These are phyloP conservation scores for Delia radicum DNA, from an alignment of 1,140 invertebrate genomes.

Conservation along the genomic window DNA sequence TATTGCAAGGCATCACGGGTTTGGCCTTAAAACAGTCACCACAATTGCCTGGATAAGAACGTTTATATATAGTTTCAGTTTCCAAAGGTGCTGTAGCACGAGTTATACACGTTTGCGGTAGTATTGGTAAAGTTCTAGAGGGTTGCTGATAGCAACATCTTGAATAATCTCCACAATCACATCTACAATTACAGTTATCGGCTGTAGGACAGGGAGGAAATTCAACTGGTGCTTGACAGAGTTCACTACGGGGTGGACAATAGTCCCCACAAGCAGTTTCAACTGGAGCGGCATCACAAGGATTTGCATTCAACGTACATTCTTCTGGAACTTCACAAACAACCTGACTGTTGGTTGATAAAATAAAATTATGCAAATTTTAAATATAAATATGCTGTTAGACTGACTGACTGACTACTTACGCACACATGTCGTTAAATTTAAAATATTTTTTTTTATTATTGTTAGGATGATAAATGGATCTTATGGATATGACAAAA, in stretches of 20 bases:
- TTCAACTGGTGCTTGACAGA: constrained; percentile 38
- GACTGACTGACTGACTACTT: background rate
- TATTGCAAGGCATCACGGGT: constrained; percentile 51
- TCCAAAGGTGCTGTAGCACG: constrained; percentile 60
- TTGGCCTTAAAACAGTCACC: constrained; percentile 35
- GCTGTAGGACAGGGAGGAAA: constrained; percentile 40
- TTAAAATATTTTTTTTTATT: too few relatives aligned
- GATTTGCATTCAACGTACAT: background rate
- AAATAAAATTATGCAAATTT: background rate
- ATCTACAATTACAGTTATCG: constrained; percentile 36
- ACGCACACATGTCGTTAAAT: constrained; percentile 22
- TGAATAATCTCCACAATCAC: constrained; percentile 47
- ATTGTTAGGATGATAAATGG: too few relatives aligned
- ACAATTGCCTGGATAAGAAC: constrained; percentile 60
- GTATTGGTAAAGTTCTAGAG: constrained; percentile 58
- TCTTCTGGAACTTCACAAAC: constrained; percentile 23
- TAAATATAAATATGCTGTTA: too few relatives aligned
- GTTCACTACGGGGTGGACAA: constrained; percentile 32
- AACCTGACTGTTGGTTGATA: background rate
- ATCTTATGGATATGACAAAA: too few relatives aligned
- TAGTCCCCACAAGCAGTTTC: constrained; percentile 35
- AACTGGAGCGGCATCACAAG: background rate
- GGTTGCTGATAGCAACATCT: constrained; percentile 64
- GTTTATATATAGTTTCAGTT: constrained; percentile 61
- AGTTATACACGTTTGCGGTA: constrained; percentile 58